phyloP scores from a whole-genome alignment of 2,113 vertebrate species.

The Daboia siamensis region DNA sequence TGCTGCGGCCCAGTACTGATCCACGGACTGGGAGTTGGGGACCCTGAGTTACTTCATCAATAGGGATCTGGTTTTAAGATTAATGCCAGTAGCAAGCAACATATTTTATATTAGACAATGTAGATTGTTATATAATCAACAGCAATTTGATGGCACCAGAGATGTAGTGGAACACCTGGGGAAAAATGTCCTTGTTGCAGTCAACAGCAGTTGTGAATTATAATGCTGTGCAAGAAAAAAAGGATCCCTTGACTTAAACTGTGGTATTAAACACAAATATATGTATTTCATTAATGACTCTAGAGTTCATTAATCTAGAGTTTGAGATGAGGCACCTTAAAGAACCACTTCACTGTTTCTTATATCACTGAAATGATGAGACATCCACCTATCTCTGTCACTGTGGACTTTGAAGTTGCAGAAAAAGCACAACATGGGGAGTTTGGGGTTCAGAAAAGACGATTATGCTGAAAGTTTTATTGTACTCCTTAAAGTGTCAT shows the following conservation, averaged over 20 bases:
- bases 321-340: constrained; percentile 24
- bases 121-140: constrained; percentile 55
- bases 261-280: constrained; percentile 58
- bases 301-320: background rate
- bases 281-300: constrained; percentile 49
- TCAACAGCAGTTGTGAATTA: constrained; percentile 43
- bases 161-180: constrained; percentile 51
- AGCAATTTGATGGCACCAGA: constrained; percentile 48
- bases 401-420: constrained; percentile 10
- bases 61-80: constrained; percentile 28
- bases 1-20: too few relatives aligned
- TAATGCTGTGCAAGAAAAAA: constrained; percentile 45
- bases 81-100: constrained; percentile 28
- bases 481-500: constrained; percentile 1
- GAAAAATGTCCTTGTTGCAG: constrained; percentile 54
- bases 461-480: background rate
- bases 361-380: background rate
- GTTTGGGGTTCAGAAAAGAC: background rate
- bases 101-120: constrained; percentile 45
- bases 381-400: background rate
- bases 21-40: too few relatives aligned
- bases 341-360: background rate
- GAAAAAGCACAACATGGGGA: background rate
- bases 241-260: constrained; percentile 58
- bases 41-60: background rate